These are phyloP conservation scores for Timema podura DNA, from an alignment of 2,888 invertebrate species.

Conservation along the genomic window DNA sequence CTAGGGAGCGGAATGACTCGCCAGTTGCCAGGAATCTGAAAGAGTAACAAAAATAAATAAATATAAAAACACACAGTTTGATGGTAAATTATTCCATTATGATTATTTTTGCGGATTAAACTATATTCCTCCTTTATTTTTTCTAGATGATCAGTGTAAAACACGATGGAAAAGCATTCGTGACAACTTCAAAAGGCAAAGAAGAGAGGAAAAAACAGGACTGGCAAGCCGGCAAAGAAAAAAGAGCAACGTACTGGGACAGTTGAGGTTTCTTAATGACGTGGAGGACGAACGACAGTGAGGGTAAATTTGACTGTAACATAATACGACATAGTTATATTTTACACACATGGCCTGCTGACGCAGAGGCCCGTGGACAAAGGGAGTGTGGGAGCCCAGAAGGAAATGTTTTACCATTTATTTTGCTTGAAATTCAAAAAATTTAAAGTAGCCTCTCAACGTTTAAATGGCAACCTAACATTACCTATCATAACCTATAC, in stretches of 20 bases:
- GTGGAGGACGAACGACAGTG: neutral
- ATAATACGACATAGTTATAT: too few relatives aligned
- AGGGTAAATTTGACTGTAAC: too few relatives aligned
- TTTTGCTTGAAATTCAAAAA: too few relatives aligned
- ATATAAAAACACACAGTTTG: neutral
- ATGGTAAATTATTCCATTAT: neutral
- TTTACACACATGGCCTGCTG: too few relatives aligned
- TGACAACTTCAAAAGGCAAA: neutral
- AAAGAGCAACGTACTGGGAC: slow-evolving; percentile 1
- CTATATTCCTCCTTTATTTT: neutral
- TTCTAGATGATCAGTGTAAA: neutral
- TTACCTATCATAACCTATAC: too few relatives aligned
- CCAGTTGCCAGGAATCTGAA: neutral
- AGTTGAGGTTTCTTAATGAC: neutral
- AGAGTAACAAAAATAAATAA: neutral
- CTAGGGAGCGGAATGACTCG: neutral
- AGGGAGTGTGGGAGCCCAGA: too few relatives aligned
- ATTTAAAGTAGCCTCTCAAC: too few relatives aligned
- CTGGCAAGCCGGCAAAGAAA: neutral
- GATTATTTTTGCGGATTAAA: neutral
- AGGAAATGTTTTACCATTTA: too few relatives aligned
- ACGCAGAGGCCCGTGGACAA: too few relatives aligned
- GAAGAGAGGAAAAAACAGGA: neutral
- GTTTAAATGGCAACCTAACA: too few relatives aligned
- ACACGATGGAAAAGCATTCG: neutral